These are phyloP conservation scores for Canis aureus DNA, from an alignment of 2,113 vertebrate genomes.

Conservation along the genomic window DNA sequence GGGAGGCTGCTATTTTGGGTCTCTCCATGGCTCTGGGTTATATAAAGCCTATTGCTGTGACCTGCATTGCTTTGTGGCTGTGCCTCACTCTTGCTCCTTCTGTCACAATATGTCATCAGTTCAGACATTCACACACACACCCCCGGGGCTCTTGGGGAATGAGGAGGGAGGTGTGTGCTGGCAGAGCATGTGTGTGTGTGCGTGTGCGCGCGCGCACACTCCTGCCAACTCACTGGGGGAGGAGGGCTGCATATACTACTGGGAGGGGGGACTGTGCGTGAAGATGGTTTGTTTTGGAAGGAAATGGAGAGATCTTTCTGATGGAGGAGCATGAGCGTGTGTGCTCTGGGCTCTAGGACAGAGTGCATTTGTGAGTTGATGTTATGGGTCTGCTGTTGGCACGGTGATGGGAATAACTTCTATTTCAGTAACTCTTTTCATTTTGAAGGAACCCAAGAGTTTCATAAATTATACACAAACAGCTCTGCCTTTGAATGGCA, in stretches of 20 bases:
- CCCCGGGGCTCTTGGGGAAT: conserved; percentile 35
- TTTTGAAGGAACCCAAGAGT: conserved; percentile 69
- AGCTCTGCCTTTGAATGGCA: conserved; percentile 61
- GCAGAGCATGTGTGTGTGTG: not conserved
- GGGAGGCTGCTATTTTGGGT: conserved; percentile 96
- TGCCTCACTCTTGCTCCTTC: conserved; percentile 78
- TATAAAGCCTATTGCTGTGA: conserved; percentile 89
- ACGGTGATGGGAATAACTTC: conserved; percentile 70
- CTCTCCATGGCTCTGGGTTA: conserved; percentile 89
- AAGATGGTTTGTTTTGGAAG: conserved; percentile 56
- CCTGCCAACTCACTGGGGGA: not conserved
- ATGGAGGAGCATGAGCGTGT: not conserved
- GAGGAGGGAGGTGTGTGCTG: conserved; percentile 59
- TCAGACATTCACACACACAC: conserved; percentile 70
- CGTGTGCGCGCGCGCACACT: fast-evolving
- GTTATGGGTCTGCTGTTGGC: conserved; percentile 73
- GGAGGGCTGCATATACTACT: not conserved
- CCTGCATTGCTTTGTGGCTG: conserved; percentile 84
- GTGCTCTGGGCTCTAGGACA: not conserved
- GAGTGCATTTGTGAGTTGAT: conserved; percentile 59
- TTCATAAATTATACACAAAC: conserved; percentile 75
- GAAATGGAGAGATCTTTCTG: conserved; percentile 54
- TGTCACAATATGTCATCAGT: conserved; percentile 77
- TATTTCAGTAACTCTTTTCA: conserved; percentile 76
- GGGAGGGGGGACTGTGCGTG: not conserved